Evolutionary conservation across 2,888 invertebrate species (phyloP).

Genomic region (Uloborus plumipes): DNA sequence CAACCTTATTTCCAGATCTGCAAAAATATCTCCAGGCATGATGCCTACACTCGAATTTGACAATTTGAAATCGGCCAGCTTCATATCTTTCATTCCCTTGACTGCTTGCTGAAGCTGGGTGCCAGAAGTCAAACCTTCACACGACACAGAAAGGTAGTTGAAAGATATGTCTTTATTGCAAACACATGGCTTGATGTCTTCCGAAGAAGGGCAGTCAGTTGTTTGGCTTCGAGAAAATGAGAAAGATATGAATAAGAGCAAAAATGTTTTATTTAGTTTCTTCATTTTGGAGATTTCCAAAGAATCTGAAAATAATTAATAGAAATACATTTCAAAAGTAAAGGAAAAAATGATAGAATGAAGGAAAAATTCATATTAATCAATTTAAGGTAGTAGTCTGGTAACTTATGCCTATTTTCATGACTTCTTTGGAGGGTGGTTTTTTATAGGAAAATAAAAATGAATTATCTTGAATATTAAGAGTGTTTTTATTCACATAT

Average conservation of each 20-base stretch:
- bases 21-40: slow-evolving; percentile 34
- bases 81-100: slow-evolving; percentile 30
- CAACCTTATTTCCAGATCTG: slow-evolving; percentile 10
- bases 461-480: no score
- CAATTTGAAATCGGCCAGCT: slow-evolving; percentile 9
- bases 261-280: slow-evolving; percentile 8
- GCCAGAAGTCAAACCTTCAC: slow-evolving; percentile 26
- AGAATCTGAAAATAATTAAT: background rate
- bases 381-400: no score
- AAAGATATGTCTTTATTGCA: slow-evolving; percentile 8
- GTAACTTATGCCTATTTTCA: no score
- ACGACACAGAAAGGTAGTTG: slow-evolving; percentile 7
- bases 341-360: no score
- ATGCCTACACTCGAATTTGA: slow-evolving; percentile 31
- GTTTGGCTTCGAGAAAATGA: background rate
- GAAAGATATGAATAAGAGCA: slow-evolving; percentile 4
- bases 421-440: no score
- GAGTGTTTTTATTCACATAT: no score
- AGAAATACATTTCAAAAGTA: no score
- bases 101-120: slow-evolving; percentile 11
- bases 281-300: background rate
- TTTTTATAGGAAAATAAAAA: no score
- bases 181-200: slow-evolving; percentile 44
- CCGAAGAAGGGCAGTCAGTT: slow-evolving; percentile 17
- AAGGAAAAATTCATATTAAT: no score